Conservation (phyloP, 2,113 vertebrate species). For the Microtus ochrogaster region DNA sequence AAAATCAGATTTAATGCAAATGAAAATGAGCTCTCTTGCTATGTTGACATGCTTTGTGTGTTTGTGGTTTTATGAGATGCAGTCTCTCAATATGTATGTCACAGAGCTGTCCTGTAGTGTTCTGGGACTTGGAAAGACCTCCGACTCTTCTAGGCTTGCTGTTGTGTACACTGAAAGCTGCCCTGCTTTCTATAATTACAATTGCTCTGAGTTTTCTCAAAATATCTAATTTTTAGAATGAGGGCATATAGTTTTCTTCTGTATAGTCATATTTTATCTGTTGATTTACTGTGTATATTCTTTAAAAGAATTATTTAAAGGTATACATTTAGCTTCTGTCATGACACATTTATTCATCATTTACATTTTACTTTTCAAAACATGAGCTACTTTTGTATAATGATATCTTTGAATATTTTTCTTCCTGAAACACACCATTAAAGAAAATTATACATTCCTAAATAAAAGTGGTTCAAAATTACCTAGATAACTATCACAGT, state of each 20-base stretch:
- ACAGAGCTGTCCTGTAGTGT: background rate
- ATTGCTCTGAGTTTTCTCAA: background rate
- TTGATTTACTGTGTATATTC: background rate
- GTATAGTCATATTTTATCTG: background rate
- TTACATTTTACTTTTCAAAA: slow-evolving; percentile 10
- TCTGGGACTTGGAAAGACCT: background rate
- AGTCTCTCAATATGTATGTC: background rate
- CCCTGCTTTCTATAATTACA: background rate
- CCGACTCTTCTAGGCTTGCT: background rate
- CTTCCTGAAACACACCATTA: background rate
- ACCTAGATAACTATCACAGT: background rate
- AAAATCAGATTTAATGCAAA: slow-evolving; percentile 67
- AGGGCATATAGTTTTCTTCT: background rate
- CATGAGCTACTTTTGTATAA: background rate
- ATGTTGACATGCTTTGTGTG: background rate
- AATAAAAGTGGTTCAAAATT: background rate
- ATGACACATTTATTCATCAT: background rate
- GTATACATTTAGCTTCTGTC: background rate
- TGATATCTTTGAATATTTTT: background rate
- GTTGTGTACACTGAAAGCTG: background rate
- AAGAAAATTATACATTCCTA: background rate
- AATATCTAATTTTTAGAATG: background rate
- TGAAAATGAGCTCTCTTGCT: background rate
- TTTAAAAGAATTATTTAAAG: slow-evolving; percentile 3
- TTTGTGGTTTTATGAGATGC: background rate